These are phyloP conservation scores for Crenichthys baileyi DNA, from an alignment of 2,797 vertebrate genomes.

Conservation along the genomic window DNA sequence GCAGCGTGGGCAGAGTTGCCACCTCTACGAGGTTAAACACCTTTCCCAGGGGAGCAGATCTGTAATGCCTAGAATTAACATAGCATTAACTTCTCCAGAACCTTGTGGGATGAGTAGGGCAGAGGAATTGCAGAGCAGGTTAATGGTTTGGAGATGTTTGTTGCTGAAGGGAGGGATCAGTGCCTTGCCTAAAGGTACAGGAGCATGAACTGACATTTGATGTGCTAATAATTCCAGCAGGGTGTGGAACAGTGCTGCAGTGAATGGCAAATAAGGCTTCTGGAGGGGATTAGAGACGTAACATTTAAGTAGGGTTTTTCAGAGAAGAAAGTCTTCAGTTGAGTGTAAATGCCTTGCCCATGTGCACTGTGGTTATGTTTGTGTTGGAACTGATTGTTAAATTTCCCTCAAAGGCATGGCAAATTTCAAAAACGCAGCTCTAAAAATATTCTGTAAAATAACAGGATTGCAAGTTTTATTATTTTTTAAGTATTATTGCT, in stretches of 20 bases:
- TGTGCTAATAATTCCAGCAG: conserved; percentile 67
- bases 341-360: conserved; percentile 44
- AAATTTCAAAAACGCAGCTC: conserved; percentile 41
- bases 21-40: conserved; percentile 57
- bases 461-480: conserved; percentile 21
- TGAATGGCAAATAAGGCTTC: conserved; percentile 37
- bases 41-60: conserved; percentile 37
- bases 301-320: conserved; percentile 41
- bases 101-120: conserved; percentile 29
- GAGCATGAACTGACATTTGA: conserved; percentile 69
- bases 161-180: conserved; percentile 42
- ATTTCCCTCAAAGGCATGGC: conserved; percentile 32
- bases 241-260: conserved; percentile 30
- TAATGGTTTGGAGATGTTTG: conserved; percentile 58
- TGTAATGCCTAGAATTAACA: conserved; percentile 56
- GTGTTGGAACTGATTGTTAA: conserved; percentile 44
- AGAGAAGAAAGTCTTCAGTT: conserved; percentile 25
- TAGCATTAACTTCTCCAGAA: conserved; percentile 39
- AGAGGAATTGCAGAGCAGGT: conserved; percentile 41
- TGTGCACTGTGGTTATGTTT: conserved; percentile 42
- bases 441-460: conserved; percentile 48
- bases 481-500: conserved; percentile 17
- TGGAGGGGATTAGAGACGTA: conserved; percentile 46
- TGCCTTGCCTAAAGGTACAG: conserved; percentile 54
- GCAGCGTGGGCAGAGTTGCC: conserved; percentile 30